A percentile compares a stretch with the other conserved stretches of the same genome.
phyloP scores from a whole-genome alignment of 1,140 invertebrate genomes.

The Proales similis region DNA sequence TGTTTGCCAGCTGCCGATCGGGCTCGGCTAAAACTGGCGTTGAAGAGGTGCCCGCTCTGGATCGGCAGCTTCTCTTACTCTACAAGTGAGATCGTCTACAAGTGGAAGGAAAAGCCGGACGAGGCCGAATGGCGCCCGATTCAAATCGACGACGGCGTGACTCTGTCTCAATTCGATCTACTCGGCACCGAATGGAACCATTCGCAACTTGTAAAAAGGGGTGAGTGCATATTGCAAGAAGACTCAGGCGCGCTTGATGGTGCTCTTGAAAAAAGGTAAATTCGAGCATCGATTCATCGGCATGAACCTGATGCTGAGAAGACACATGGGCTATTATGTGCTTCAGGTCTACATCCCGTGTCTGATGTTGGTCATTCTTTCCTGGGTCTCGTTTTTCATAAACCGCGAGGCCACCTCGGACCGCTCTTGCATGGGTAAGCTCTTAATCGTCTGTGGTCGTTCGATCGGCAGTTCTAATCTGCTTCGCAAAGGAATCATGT shows the following conservation, averaged over 20 bases:
- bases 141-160: constrained; percentile 40
- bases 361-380: constrained; percentile 49
- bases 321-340: constrained; percentile 51
- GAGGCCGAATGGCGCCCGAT: constrained; percentile 20
- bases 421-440: constrained; percentile 59
- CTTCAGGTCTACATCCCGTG: constrained; percentile 52
- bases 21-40: background rate
- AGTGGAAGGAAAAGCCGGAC: constrained; percentile 43
- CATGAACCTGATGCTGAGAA: constrained; percentile 41
- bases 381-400: constrained; percentile 59
- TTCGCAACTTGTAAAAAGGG: background rate
- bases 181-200: constrained; percentile 40
- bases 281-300: constrained; percentile 32
- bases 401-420: constrained; percentile 86
- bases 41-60: constrained; percentile 48
- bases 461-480: too few species aligned
- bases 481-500: constrained; percentile 61
- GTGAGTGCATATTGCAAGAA: constrained; percentile 46
- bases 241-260: too few species aligned
- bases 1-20: background rate
- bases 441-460: too few species aligned
- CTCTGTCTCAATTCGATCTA: constrained; percentile 54
- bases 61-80: constrained; percentile 53
- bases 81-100: constrained; percentile 47
- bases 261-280: constrained; percentile 46